phyloP scores from a whole-genome alignment of 1,140 invertebrate genomes.

The Drosophila albomicans region DNA sequence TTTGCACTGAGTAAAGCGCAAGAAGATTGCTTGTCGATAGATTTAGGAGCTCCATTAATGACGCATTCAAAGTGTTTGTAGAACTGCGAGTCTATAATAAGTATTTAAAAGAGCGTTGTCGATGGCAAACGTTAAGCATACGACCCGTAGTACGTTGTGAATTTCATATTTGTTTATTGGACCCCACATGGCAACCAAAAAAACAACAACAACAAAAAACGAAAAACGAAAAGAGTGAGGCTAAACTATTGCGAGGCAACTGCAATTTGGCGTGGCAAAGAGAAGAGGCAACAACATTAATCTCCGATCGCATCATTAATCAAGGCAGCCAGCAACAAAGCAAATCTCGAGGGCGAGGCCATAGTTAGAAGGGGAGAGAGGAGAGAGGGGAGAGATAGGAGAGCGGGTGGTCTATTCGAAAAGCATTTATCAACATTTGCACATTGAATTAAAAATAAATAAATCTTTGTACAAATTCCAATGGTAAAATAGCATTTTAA shows the following conservation, averaged over 20 bases:
- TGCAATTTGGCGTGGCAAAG: constrained; percentile 61
- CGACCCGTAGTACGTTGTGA: constrained; percentile 31
- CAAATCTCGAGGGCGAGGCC: constrained; percentile 19
- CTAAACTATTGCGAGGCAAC: constrained; percentile 42
- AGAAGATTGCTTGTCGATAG: too few species aligned
- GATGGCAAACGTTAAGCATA: constrained; percentile 30
- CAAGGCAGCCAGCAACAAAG: constrained; percentile 54
- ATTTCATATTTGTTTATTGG: constrained; percentile 37
- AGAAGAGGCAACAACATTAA: constrained; percentile 60
- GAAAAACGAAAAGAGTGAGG: neutral
- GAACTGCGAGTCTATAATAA: constrained; percentile 24
- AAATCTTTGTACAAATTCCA: constrained; percentile 46
- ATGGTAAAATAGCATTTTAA: constrained; percentile 48
- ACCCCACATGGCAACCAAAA: constrained; percentile 12
- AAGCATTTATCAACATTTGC: constrained; percentile 79
- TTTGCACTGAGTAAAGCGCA: too few species aligned
- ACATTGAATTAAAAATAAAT: constrained; percentile 63
- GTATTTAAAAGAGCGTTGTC: constrained; percentile 11
- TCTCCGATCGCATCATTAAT: constrained; percentile 76
- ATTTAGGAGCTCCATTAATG: too few species aligned
- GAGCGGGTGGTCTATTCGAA: constrained; percentile 1
- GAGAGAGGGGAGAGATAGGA: neutral
- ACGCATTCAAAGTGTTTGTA: neutral
- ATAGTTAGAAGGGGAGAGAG: neutral
- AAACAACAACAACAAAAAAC: neutral